Conservation (phyloP, 1,140 invertebrate genomes). For the Sipha flava region DNA sequence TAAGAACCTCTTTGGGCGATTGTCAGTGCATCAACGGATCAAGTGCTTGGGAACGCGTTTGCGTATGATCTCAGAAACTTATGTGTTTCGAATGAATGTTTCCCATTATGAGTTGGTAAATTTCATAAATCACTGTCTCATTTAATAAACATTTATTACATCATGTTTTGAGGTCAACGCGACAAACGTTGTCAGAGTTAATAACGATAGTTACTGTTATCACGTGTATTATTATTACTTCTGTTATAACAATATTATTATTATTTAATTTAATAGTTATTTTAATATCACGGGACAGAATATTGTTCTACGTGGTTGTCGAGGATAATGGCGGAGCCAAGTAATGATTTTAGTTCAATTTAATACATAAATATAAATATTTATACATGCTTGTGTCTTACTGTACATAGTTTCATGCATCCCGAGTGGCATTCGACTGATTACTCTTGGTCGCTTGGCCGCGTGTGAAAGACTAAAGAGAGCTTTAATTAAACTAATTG, state of each 20-base stretch:
- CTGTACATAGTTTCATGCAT: too few relatives aligned
- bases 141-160: slow-evolving; percentile 22
- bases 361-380: too few relatives aligned
- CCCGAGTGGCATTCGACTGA: background rate
- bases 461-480: background rate
- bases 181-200: background rate
- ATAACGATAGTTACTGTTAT: background rate
- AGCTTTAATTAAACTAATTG: background rate
- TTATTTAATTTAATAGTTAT: background rate
- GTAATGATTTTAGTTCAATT: too few relatives aligned
- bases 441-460: background rate
- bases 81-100: background rate
- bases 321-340: too few relatives aligned
- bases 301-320: too few relatives aligned
- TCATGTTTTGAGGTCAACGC: background rate
- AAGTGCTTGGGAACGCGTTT: background rate
- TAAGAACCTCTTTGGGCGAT: too few relatives aligned
- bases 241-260: background rate
- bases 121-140: slow-evolving; percentile 17
- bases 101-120: background rate
- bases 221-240: background rate
- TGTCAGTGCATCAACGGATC: too few relatives aligned
- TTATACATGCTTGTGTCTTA: too few relatives aligned
- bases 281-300: too few relatives aligned
- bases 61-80: background rate